phyloP scores from a whole-genome alignment of 2,113 vertebrate species.

The Plotosus lineatus region DNA sequence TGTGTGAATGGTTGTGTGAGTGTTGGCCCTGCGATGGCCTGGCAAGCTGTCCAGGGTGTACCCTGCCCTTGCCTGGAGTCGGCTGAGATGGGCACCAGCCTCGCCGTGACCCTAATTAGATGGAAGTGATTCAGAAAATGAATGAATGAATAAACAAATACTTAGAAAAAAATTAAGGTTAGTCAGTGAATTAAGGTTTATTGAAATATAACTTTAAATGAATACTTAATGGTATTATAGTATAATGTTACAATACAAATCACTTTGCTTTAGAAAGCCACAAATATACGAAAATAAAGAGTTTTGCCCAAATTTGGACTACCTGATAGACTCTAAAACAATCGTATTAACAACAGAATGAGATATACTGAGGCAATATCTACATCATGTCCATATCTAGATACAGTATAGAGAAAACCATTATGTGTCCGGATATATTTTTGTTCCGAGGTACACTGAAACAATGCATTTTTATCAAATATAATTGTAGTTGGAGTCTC shows the following conservation, averaged over 20 bases:
- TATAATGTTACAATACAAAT: no score
- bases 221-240: no score
- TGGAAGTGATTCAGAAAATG: no score
- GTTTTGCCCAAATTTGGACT: not conserved
- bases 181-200: not conserved
- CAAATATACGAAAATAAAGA: not conserved
- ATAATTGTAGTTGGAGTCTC: not conserved
- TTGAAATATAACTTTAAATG: not conserved
- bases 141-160: no score
- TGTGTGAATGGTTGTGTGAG: no score
- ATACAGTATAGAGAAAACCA: not conserved
- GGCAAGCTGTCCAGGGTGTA: no score
- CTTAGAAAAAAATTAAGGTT: not conserved
- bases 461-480: not conserved
- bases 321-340: conserved; percentile 5
- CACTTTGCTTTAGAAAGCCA: not conserved
- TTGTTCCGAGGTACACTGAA: not conserved
- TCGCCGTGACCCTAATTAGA: no score
- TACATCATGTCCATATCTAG: not conserved
- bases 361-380: not conserved
- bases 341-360: not conserved
- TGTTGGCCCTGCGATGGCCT: no score
- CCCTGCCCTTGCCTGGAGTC: no score
- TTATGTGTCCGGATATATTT: not conserved
- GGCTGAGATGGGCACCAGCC: no score